Evolutionary conservation across 92 coral and sea anemone genomes (phyloP), one percentile per base, ranked within the genome.

Genomic region (Metridium senile): DNA sequence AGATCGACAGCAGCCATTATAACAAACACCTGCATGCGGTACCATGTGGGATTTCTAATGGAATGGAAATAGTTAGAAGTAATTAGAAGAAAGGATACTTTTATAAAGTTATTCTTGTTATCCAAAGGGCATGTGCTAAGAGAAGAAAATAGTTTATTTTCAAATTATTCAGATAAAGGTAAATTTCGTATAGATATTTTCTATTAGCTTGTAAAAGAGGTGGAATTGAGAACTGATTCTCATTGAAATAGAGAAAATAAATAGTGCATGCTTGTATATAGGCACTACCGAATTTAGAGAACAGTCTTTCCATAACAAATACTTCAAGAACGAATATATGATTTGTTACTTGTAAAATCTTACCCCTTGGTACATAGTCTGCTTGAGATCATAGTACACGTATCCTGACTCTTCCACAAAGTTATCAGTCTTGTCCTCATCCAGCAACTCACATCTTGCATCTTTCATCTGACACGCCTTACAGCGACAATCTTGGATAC

Each of bases 401-500:
- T 72, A 72, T 27, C 65, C 76, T 54, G 65, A 26, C 30, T 53
- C 66, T 28, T 6, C 68, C 25, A 27, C 62, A 47, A 82, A 82
- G 32, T 64, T 18, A 22, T 47, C 57, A n/a, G 68, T 59, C 79
- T 71, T 67, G 75, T 76, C 87, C 70, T 76, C 73, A 29, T 76
- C 70, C n/a, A 83, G 72, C 47, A 83, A 72, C 68, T 83, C 82
- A 68, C 87, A 83, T 68, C 54, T 54, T 6, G 76, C 34, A 66
- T 35, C 78, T 72, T 83, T 68, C 73, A 76, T 35, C 52, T 83
- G 87, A 62, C 62, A 76, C 54, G 82, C 82, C 31, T 68, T 61
- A 70, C 87, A 83, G 7, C 82, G 82, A 77, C 87, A 79, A 39
- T 79, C 84, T 23, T 63, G 53, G 53, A 70, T 20, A 58, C 84